These are phyloP conservation scores for Notolabrus celidotus DNA, from an alignment of 2,797 vertebrate genomes.

Conservation along the genomic window DNA sequence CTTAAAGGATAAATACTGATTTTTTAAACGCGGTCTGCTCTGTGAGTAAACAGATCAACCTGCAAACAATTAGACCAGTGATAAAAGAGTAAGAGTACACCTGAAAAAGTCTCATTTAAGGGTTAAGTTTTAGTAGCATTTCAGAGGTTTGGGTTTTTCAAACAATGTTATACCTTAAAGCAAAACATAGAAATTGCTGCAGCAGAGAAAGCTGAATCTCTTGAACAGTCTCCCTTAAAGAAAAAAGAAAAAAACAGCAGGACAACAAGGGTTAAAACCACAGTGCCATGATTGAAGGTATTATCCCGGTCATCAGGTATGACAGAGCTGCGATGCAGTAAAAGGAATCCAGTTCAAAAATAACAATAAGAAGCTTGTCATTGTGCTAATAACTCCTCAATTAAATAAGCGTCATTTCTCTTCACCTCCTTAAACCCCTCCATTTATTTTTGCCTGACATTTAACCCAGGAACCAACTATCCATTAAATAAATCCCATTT, in stretches of 20 bases:
- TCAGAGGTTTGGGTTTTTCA: conserved; percentile 21
- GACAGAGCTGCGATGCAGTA: not conserved
- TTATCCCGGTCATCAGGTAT: conserved; percentile 25
- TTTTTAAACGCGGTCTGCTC: conserved; percentile 60
- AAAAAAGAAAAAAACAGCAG: conserved; percentile 19
- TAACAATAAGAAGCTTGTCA: conserved; percentile 5
- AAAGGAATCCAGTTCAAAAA: not conserved
- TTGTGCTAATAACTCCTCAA: conserved; percentile 20
- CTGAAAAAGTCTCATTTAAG: conserved; percentile 28
- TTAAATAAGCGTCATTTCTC: conserved; percentile 31
- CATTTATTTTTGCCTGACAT: conserved; percentile 10
- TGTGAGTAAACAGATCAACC: conserved; percentile 59
- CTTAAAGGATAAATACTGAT: conserved; percentile 83
- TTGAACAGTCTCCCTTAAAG: conserved; percentile 4
- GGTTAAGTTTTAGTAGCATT: conserved; percentile 23
- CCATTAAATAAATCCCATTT: conserved; percentile 52
- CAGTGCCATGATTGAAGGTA: conserved; percentile 56
- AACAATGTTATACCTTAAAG: conserved; percentile 15
- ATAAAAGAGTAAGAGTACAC: conserved; percentile 44
- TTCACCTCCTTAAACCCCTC: conserved; percentile 21
- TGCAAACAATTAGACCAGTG: conserved; percentile 45
- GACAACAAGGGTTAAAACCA: conserved; percentile 61
- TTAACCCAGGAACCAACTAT: conserved; percentile 35
- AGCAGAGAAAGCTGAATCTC: conserved; percentile 31
- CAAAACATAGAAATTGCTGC: conserved; percentile 10